Evolutionary conservation across 1,140 invertebrate genomes (phyloP), one percentile per base, ranked within the genome.

Genomic region (Psilanteris sp.): DNA sequence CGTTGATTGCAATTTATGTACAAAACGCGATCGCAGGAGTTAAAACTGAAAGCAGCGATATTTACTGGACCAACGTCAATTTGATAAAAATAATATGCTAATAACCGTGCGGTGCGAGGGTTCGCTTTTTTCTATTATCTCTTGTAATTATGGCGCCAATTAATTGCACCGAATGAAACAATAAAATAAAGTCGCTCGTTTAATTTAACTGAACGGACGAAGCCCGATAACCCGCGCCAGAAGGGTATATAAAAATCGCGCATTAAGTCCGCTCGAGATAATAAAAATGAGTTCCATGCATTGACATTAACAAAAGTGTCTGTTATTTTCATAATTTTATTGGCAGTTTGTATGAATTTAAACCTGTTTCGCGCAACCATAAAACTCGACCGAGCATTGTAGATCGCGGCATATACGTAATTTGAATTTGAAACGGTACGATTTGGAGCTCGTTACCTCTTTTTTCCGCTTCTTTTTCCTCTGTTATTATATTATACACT

Each of bases 311-410:
- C 55, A 64, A 62, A 73, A 73, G 46, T 73, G 57, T 73, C 57
- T 43, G 68, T 73, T 64, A 73, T 73, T 73, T 73, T 73, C 68
- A 59, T 73, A 73, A 73, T 73, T 73, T 64, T 73, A 73, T 64
- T 54, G 68, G 52, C 43, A 64, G 57, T 73, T 73, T 57, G 57
- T 72, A 72, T 64, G 68, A 72, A 64, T 72, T 72, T 55, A 72
- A 72, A 73, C 68, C 68, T 64, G 68, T 64, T 64, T 7, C 43
- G 14, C 41, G 50, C 41, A 50, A 32, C 32, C 57, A 22, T 73
- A 64, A 73, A 73, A 64, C 64, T 27, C 24, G 11, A 9, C 9
- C 67, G 43, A 29, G 16, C 46, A 61, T 62, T 64, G 59, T 73
- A 43, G 37, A 73, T 73, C 57, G 48, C 34, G 48, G 16, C 43